Conservation (phyloP, 2,888 invertebrate genomes). For the Ormia ochracea region DNA sequence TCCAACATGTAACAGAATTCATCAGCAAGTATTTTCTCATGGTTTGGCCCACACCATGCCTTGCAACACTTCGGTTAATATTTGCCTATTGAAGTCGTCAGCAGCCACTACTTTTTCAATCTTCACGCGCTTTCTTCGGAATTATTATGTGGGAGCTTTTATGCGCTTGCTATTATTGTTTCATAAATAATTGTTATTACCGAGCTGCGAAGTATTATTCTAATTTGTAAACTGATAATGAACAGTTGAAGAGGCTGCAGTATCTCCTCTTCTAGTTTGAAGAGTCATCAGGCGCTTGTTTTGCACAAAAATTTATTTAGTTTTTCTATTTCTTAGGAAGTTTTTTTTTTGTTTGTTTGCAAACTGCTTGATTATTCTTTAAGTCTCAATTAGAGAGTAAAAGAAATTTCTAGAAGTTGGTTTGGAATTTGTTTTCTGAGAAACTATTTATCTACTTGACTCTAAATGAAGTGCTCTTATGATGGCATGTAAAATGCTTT, state of each 20-base stretch:
- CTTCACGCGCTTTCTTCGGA: not conserved
- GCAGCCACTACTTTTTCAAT: not conserved
- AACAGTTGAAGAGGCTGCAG: not conserved
- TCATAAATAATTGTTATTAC: conserved; percentile 8
- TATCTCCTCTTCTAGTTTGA: not conserved
- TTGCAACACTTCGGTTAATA: not conserved
- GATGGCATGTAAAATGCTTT: no score
- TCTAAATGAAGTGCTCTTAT: no score
- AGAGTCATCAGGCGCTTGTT: not conserved
- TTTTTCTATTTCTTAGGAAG: not conserved
- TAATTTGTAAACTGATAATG: not conserved
- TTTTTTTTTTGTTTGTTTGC: not conserved
- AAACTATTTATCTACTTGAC: no score
- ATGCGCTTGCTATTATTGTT: not conserved
- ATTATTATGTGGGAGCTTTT: not conserved
- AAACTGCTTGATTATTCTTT: not conserved
- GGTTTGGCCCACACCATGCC: not conserved
- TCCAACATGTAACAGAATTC: no score
- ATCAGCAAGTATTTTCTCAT: not conserved
- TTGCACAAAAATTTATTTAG: not conserved
- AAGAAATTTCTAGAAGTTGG: no score
- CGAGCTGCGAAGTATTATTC: not conserved
- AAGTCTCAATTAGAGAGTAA: no score
- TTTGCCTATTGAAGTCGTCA: not conserved
- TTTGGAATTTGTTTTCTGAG: no score